phyloP scores from a whole-genome alignment of 2,797 vertebrate species.

The Microtus californicus region DNA sequence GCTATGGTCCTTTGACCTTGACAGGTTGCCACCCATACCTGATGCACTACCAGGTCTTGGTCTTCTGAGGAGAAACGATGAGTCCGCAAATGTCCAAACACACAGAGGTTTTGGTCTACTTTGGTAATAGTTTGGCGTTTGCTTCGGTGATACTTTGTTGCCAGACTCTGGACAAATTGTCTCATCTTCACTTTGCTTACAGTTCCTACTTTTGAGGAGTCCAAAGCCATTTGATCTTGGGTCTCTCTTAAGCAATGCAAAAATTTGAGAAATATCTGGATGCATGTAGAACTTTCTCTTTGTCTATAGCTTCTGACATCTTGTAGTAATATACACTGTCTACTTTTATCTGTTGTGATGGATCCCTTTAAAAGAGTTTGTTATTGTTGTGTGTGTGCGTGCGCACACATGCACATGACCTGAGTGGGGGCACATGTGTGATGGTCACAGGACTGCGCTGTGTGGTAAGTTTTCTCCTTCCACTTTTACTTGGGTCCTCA shows the following conservation, averaged over 20 bases:
- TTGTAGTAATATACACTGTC: background rate
- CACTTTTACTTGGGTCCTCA: background rate
- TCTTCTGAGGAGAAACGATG: background rate
- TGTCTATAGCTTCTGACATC: conserved; percentile 38
- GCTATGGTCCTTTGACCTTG: background rate
- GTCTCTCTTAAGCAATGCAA: conserved; percentile 11
- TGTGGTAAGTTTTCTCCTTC: background rate
- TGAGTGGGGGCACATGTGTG: background rate
- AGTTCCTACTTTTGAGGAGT: conserved; percentile 44
- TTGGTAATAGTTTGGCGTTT: background rate
- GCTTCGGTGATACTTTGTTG: background rate
- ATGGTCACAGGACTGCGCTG: background rate
- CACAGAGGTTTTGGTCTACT: background rate
- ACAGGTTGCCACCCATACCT: background rate
- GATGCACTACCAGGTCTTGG: background rate
- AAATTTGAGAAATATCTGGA: conserved; percentile 21
- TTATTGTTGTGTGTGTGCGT: background rate
- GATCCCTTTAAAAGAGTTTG: background rate
- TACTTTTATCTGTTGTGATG: background rate
- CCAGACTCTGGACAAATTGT: background rate
- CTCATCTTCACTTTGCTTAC: conserved; percentile 29
- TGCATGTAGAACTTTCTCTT: background rate
- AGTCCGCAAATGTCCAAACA: background rate
- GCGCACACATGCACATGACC: too few relatives aligned
- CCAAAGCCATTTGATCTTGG: conserved; percentile 23